These are phyloP conservation scores for Hemiscyllium ocellatum DNA, from an alignment of 2,113 vertebrate genomes.

Conservation along the genomic window DNA sequence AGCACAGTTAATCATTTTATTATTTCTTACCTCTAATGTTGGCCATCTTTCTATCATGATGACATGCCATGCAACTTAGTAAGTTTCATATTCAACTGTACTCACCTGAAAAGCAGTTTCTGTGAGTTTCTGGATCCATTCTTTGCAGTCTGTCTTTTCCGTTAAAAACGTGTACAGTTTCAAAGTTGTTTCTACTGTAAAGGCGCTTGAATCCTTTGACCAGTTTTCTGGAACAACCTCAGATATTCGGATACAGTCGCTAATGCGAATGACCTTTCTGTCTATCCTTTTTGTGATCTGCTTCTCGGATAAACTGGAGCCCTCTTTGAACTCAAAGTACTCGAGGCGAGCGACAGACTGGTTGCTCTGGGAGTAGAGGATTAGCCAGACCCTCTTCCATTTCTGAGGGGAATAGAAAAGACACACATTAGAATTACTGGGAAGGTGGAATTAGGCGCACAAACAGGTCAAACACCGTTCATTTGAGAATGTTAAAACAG, in stretches of 20 bases:
- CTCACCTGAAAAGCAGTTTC: slow-evolving; percentile 28
- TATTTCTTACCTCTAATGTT: neutral
- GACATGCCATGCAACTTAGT: neutral
- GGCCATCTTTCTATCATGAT: neutral
- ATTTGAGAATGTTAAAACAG: neutral
- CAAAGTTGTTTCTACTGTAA: slow-evolving; percentile 11
- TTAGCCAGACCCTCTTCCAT: slow-evolving; percentile 30
- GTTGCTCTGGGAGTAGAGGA: neutral
- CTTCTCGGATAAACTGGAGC: slow-evolving; percentile 4
- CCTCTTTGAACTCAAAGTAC: slow-evolving; percentile 29
- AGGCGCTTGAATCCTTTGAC: neutral
- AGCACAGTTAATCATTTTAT: neutral
- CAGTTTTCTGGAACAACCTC: neutral
- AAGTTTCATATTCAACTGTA: neutral
- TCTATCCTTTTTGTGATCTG: neutral
- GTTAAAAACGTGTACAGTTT: slow-evolving; percentile 25
- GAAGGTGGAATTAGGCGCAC: neutral
- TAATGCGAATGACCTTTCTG: slow-evolving; percentile 24
- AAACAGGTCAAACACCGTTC: neutral
- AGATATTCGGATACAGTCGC: slow-evolving; percentile 13
- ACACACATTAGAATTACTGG: too few relatives aligned
- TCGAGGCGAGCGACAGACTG: slow-evolving; percentile 26
- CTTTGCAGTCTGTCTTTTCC: neutral
- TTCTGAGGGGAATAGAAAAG: neutral
- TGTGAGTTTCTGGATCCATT: slow-evolving; percentile 22